These are phyloP conservation scores for Zygaena filipendulae DNA, from an alignment of 2,888 invertebrate genomes.

Conservation along the genomic window DNA sequence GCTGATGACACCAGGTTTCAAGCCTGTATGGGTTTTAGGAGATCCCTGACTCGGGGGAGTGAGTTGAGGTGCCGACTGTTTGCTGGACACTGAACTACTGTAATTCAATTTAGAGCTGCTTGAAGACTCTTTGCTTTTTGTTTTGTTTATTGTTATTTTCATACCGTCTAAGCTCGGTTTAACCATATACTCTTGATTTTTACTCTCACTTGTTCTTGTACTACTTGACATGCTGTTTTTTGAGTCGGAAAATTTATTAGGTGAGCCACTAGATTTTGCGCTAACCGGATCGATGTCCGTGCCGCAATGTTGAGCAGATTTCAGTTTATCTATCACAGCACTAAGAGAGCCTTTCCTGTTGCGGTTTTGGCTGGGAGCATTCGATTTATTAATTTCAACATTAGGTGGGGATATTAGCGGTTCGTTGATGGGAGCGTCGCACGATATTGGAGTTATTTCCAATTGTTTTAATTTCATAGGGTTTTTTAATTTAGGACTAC, in stretches of 20 bases:
- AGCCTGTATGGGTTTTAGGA: conserved; percentile 82
- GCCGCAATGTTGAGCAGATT: conserved; percentile 76
- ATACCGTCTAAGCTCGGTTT: conserved; percentile 90
- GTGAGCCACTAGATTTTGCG: conserved; percentile 52
- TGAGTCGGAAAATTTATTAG: conserved; percentile 57
- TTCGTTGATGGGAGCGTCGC: conserved; percentile 51
- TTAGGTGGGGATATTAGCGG: conserved; percentile 61
- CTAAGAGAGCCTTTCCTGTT: conserved; percentile 82
- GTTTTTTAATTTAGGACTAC: conserved; percentile 75
- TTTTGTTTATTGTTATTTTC: conserved; percentile 93
- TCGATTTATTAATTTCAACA: conserved; percentile 69
- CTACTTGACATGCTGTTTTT: conserved; percentile 49
- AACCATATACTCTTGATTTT: conserved; percentile 89
- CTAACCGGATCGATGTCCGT: conserved; percentile 59
- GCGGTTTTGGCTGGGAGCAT: conserved; percentile 69
- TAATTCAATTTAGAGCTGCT: conserved; percentile 55
- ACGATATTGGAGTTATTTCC: conserved; percentile 69
- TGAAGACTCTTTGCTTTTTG: conserved; percentile 78
- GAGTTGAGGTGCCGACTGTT: conserved; percentile 55
- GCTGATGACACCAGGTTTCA: conserved; percentile 87
- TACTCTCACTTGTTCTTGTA: conserved; percentile 53
- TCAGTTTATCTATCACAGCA: conserved; percentile 88
- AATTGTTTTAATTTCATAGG: conserved; percentile 76
- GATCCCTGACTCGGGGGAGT: conserved; percentile 71
- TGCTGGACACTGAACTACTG: conserved; percentile 49